These are phyloP conservation scores for Australoheros facetus DNA, from an alignment of 2,797 vertebrate species.

Conservation along the genomic window DNA sequence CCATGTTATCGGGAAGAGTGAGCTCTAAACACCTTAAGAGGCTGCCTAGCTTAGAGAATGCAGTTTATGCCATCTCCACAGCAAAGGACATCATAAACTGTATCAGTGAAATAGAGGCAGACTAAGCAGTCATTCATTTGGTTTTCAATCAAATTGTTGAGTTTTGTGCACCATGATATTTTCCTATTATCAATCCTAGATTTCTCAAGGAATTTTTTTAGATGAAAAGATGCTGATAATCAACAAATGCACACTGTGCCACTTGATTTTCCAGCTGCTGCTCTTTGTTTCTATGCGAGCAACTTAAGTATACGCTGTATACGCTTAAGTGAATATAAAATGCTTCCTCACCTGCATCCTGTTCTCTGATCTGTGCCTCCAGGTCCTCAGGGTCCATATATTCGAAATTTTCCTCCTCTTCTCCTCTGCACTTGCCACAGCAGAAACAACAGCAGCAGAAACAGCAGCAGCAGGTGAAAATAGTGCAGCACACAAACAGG, in stretches of 20 bases:
- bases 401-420: conserved; percentile 65
- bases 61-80: background rate
- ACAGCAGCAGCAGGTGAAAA: conserved; percentile 89
- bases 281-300: background rate
- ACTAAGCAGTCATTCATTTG: background rate
- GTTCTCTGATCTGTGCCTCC: conserved; percentile 80
- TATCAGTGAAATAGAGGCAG: background rate
- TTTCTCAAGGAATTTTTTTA: background rate
- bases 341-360: conserved; percentile 69
- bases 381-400: conserved; percentile 85
- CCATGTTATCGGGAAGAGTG: background rate
- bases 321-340: background rate
- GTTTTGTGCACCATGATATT: background rate
- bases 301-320: too few relatives aligned
- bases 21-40: background rate
- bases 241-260: background rate
- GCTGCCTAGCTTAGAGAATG: background rate
- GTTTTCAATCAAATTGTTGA: background rate
- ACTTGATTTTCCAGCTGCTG: background rate
- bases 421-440: conserved; percentile 82
- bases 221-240: background rate
- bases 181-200: background rate
- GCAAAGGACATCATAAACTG: background rate
- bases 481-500: conserved; percentile 77
- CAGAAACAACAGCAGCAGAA: conserved; percentile 89